Conservation (phyloP, 2,797 vertebrate genomes). For the Acridotheres tristis region DNA sequence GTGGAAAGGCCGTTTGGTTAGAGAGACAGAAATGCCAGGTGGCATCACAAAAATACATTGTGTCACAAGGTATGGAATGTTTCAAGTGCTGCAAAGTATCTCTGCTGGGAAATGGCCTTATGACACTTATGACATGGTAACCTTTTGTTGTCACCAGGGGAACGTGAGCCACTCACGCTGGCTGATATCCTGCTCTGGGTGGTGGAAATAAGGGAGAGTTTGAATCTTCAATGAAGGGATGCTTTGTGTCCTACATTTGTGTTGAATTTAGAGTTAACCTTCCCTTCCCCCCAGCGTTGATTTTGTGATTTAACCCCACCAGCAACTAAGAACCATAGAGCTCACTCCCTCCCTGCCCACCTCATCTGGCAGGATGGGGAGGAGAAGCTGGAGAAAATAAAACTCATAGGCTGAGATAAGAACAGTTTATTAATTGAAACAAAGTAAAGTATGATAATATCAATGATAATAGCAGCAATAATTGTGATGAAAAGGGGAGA, state of each 20-base stretch:
- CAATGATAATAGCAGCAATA: not conserved
- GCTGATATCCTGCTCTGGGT: not conserved
- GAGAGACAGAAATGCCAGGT: not conserved
- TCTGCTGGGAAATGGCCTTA: not conserved
- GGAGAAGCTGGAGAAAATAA: not conserved
- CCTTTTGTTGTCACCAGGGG: not conserved
- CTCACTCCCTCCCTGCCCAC: not conserved
- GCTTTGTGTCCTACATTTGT: fast-evolving
- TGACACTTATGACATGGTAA: not conserved
- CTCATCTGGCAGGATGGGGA: not conserved
- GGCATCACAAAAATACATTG: not conserved
- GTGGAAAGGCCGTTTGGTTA: not conserved
- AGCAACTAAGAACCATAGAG: not conserved
- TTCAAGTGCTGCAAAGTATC: not conserved
- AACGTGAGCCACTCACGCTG: fast-evolving
- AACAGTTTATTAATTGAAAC: not conserved
- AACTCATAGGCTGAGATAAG: not conserved
- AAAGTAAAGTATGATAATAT: not conserved
- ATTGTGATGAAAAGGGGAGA: not conserved
- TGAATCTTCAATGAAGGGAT: not conserved
- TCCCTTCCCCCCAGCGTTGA: not conserved
- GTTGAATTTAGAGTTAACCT: not conserved
- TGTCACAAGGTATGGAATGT: not conserved
- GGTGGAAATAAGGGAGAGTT: not conserved
- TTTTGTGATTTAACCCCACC: not conserved